phyloP scores from a whole-genome alignment of 2,797 vertebrate species.

The Sternotherus odoratus region DNA sequence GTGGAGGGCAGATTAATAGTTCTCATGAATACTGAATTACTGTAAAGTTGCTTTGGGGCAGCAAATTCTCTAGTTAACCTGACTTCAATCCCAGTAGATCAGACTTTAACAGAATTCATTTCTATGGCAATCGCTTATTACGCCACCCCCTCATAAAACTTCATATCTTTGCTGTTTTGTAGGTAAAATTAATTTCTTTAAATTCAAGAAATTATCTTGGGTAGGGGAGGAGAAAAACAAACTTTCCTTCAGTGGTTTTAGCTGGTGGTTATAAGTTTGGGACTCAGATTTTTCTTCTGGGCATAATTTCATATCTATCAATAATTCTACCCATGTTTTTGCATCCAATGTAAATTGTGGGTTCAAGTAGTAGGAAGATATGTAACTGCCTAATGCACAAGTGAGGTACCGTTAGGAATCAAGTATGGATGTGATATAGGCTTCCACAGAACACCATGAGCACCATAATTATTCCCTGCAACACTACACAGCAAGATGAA shows the following conservation, averaged over 20 bases:
- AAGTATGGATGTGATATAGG: not conserved
- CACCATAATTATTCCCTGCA: not conserved
- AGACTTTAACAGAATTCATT: not conserved
- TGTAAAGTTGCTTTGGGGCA: conserved; percentile 8
- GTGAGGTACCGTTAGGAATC: not conserved
- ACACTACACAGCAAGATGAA: not conserved
- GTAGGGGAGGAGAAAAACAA: not conserved
- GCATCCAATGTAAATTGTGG: not conserved
- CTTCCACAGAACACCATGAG: not conserved
- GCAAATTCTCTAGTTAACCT: conserved; percentile 12
- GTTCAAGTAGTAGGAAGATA: not conserved
- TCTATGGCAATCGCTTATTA: not conserved
- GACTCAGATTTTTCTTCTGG: not conserved
- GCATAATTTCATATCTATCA: not conserved
- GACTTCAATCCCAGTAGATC: not conserved
- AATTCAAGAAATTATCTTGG: not conserved
- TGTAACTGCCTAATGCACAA: not conserved
- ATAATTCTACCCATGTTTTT: not conserved
- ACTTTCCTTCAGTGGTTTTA: not conserved
- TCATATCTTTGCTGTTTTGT: not conserved
- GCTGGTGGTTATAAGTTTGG: not conserved
- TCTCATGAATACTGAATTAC: not conserved
- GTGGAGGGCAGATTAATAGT: conserved; percentile 2
- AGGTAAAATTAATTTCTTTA: not conserved
- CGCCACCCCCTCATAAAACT: not conserved